Percentiles rank a stretch among this genome's conserved stretches.
phyloP scores from a whole-genome alignment of 2,888 invertebrate genomes.

The Lasioglossum leucozonium region DNA sequence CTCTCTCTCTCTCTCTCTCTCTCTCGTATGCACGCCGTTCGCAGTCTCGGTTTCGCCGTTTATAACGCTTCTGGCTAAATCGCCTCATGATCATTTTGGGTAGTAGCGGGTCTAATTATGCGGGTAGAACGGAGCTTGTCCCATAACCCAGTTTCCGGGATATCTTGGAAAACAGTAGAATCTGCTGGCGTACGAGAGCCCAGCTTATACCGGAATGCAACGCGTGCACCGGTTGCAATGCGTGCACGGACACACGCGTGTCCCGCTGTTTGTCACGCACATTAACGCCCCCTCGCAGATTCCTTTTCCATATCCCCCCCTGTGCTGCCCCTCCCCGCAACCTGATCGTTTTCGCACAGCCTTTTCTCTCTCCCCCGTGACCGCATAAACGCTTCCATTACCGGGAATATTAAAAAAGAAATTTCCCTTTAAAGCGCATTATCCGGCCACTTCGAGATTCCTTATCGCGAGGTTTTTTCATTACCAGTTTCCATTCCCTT shows the following conservation, averaged over 20 bases:
- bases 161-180: constrained; percentile 62
- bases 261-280: background rate
- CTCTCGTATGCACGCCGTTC: constrained; percentile 19
- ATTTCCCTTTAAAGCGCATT: background rate
- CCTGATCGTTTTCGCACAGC: background rate
- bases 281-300: background rate
- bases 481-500: background rate
- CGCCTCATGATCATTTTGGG: constrained; percentile 51
- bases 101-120: constrained; percentile 60
- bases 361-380: background rate
- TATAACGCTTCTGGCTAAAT: constrained; percentile 41
- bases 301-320: background rate
- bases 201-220: constrained; percentile 22
- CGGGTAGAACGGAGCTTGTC: constrained; percentile 54
- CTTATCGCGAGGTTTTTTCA: background rate
- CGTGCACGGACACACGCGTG: constrained; percentile 23
- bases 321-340: no score
- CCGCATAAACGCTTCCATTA: background rate
- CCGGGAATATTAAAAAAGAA: background rate
- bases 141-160: constrained; percentile 61
- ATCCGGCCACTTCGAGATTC: constrained; percentile 1
- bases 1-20: background rate
- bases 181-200: constrained; percentile 37
- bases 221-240: constrained; percentile 30
- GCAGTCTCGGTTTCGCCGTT: constrained; percentile 9